Evolutionary conservation across 30 jellyfish, hydroid and myxozoan genomes (phyloP).

Genomic region (Aurelia sp.): DNA sequence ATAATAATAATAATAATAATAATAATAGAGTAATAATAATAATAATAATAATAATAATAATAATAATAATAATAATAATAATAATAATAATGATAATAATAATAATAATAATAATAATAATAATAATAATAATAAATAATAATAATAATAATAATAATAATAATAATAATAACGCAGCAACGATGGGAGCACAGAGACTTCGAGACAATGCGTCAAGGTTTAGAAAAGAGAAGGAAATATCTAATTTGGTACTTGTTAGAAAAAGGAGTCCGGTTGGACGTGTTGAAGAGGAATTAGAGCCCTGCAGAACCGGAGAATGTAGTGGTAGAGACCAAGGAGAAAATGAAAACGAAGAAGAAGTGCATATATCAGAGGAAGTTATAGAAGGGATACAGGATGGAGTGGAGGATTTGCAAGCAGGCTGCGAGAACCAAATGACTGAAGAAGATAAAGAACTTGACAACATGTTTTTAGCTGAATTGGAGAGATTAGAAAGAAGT

Average conservation of each 20-base stretch:
- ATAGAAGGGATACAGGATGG: not conserved
- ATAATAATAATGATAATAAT: too few relatives aligned
- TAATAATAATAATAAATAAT: too few relatives aligned
- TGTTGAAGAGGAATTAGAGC: constrained; percentile 11
- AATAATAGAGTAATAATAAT: too few relatives aligned
- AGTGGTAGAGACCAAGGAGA: constrained; percentile 12
- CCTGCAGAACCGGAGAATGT: not conserved
- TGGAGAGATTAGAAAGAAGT: constrained; percentile 12
- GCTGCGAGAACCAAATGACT: constrained; percentile 1
- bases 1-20: too few relatives aligned
- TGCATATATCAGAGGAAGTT: constrained; percentile 4
- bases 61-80: too few relatives aligned
- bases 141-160: too few relatives aligned
- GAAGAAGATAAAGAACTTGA: constrained; percentile 12
- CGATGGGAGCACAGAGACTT: constrained; percentile 11
- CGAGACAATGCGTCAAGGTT: constrained; percentile 26
- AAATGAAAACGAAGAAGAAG: constrained; percentile 11
- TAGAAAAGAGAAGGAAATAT: constrained; percentile 1
- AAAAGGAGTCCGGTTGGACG: not conserved
- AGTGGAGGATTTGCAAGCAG: constrained; percentile 9
- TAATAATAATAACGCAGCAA: too few relatives aligned
- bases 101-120: too few relatives aligned
- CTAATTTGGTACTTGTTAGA: constrained; percentile 6
- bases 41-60: too few relatives aligned
- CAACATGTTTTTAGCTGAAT: constrained; percentile 9